A percentile compares a stretch with the other conserved stretches of the same genome.
These are phyloP conservation scores for Pelecanus crispus DNA, from an alignment of 2,113 vertebrate genomes.

Conservation along the genomic window DNA sequence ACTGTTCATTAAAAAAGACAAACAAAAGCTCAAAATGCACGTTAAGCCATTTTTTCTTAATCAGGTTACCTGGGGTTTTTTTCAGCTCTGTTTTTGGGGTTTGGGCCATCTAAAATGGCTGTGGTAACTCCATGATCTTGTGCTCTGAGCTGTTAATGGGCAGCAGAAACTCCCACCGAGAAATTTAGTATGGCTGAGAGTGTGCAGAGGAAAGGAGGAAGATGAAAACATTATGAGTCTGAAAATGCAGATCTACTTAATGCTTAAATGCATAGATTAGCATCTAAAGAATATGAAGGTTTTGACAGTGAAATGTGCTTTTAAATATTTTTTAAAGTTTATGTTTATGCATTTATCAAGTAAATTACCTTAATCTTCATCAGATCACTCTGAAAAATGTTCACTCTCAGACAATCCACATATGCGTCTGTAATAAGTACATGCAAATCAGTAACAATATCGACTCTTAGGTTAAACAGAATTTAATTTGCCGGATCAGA, in stretches of 20 bases:
- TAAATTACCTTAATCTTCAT: conserved; percentile 16
- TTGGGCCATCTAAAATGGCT: not conserved
- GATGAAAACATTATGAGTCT: not conserved
- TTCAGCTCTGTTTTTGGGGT: not conserved
- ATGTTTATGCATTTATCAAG: not conserved
- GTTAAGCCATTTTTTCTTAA: not conserved
- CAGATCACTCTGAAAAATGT: not conserved
- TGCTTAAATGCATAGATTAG: not conserved
- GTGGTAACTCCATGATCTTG: not conserved
- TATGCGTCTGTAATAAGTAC: not conserved
- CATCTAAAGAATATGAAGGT: not conserved
- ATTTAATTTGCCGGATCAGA: conserved; percentile 12
- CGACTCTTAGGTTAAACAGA: not conserved
- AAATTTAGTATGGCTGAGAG: not conserved
- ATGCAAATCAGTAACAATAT: not conserved
- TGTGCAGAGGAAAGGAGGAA: not conserved
- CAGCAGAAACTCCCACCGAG: not conserved
- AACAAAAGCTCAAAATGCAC: not conserved
- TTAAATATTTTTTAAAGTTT: not conserved
- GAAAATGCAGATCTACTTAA: not conserved
- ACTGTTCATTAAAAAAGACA: not conserved
- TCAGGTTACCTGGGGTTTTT: not conserved
- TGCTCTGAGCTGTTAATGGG: not conserved
- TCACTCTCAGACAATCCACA: not conserved
- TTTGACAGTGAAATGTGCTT: not conserved